These are phyloP conservation scores for Penaeus vannamei DNA, from an alignment of 1,140 invertebrate species.

Conservation along the genomic window DNA sequence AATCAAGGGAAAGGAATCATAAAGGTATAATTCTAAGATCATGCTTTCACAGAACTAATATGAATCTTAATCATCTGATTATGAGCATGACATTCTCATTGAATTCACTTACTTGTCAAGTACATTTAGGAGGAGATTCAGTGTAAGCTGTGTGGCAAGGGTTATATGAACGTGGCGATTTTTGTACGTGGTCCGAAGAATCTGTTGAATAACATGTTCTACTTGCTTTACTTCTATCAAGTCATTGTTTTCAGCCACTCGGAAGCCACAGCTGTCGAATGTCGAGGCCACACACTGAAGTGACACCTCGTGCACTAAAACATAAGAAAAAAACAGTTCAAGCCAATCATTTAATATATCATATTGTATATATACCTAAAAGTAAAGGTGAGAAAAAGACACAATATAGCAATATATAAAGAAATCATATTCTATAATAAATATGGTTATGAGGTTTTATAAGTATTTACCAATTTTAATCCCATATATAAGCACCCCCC, in stretches of 20 bases:
- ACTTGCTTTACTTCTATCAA: conserved; percentile 55
- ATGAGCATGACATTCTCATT: too few relatives aligned
- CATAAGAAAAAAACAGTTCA: conserved; percentile 74
- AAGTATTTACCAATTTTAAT: too few relatives aligned
- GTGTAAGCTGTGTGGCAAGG: conserved; percentile 75
- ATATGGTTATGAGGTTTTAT: too few relatives aligned
- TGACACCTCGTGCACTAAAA: conserved; percentile 58
- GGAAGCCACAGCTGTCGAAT: conserved; percentile 46
- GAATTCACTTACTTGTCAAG: conserved; percentile 76
- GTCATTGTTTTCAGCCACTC: conserved; percentile 50
- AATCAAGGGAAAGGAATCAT: too few relatives aligned
- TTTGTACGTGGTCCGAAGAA: conserved; percentile 48
- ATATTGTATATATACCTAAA: not conserved
- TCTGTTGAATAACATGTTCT: conserved; percentile 46
- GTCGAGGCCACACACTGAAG: conserved; percentile 56
- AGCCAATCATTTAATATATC: too few relatives aligned
- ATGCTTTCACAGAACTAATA: too few relatives aligned
- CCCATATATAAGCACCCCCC: too few relatives aligned
- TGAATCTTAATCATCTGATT: too few relatives aligned
- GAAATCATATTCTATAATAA: not conserved
- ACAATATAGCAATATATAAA: not conserved
- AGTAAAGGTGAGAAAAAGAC: not conserved
- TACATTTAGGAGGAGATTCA: conserved; percentile 78
- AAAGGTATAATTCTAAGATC: too few relatives aligned
- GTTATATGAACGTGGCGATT: conserved; percentile 74